Evolutionary conservation across 2,888 invertebrate species (phyloP), one percentile per base, ranked within the genome.

Genomic region (Cantharis rufa): DNA sequence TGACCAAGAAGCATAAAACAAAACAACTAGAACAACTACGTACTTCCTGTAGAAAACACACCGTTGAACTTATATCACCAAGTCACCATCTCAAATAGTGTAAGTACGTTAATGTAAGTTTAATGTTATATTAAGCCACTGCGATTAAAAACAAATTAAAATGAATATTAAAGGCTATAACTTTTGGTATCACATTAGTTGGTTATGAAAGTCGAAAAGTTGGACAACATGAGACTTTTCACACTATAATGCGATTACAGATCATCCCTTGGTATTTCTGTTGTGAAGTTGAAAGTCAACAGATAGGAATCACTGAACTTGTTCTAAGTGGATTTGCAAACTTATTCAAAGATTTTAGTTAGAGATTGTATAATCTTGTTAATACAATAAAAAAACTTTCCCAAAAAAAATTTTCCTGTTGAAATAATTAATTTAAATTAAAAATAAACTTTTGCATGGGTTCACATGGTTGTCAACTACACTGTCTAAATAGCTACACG

Each of bases 81-180:
- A 72, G 78, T 68, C 70, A 72, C 72, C 72, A 75, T 78, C 75
- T 78, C 63, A 68, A 72, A 71, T 63, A 61, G 62, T 64, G 69
- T 69, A 76, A 76, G 76, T 77, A 74, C 28, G 78, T 71, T 78
- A 78, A 78, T 75, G 70, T 71, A 75, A 75, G 62, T 78, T 75
- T 78, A 78, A 78, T 78, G 78, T 75, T 72, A 71, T 70, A 70
- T 75, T 72, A 78, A 78, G 70, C 72, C 66, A 15, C 62, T 15
- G 21, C 64, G 78, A 78, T 78, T 78, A 78, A 78, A 78, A 78
- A 75, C 75, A 75, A 75, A 78, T 78, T 75, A 78, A 63, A 66
- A 69, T 72, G 75, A 70, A 63, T 62, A 66, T 68, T 74, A 21
- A 69, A 62, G 74, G 21, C 16, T 24, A 66, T 21, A 21, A 66